Percentiles rank a stretch among this genome's conserved stretches.
These are phyloP conservation scores for Agrochola macilenta DNA, from an alignment of 2,888 invertebrate genomes.

Conservation along the genomic window DNA sequence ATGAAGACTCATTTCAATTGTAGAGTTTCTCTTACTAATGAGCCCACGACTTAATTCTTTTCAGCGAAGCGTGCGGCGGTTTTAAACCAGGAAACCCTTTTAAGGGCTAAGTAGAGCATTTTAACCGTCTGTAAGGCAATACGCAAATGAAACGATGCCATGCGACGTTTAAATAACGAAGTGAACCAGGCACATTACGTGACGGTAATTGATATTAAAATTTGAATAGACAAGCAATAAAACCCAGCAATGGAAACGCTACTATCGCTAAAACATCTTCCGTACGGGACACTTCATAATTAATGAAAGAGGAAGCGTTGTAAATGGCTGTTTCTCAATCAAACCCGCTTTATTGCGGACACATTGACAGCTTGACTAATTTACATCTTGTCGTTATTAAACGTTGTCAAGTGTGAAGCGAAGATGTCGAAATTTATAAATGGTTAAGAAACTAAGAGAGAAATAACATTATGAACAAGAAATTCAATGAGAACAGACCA, in stretches of 20 bases:
- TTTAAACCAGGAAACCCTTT: slow-evolving; percentile 45
- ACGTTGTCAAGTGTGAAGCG: slow-evolving; percentile 13
- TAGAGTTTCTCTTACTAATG: slow-evolving; percentile 48
- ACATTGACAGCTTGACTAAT: slow-evolving; percentile 41
- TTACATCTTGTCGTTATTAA: slow-evolving; percentile 31
- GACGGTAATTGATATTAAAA: slow-evolving; percentile 36
- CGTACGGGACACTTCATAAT: slow-evolving; percentile 33
- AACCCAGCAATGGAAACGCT: slow-evolving; percentile 16
- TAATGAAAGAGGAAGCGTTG: slow-evolving; percentile 42
- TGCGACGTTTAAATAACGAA: slow-evolving; percentile 13
- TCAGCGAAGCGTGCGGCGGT: slow-evolving; percentile 28
- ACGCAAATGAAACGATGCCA: slow-evolving; percentile 20
- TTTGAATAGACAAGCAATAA: slow-evolving; percentile 32
- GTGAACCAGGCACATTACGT: slow-evolving; percentile 12
- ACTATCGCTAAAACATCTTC: slow-evolving; percentile 28
- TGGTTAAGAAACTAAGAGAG: neutral
- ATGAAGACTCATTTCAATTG: slow-evolving; percentile 41
- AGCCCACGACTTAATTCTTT: slow-evolving; percentile 38
- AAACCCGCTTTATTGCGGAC: slow-evolving; percentile 33
- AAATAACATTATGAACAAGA: neutral
- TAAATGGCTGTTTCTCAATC: slow-evolving; percentile 37
- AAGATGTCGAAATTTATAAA: neutral
- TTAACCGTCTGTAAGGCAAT: slow-evolving; percentile 28
- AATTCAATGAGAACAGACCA: neutral
- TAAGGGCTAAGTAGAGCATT: slow-evolving; percentile 39